A percentile compares a stretch with the other conserved stretches of the same genome.
Conservation (phyloP, 1,140 invertebrate genomes). For the Pristionchus pacificus region DNA sequence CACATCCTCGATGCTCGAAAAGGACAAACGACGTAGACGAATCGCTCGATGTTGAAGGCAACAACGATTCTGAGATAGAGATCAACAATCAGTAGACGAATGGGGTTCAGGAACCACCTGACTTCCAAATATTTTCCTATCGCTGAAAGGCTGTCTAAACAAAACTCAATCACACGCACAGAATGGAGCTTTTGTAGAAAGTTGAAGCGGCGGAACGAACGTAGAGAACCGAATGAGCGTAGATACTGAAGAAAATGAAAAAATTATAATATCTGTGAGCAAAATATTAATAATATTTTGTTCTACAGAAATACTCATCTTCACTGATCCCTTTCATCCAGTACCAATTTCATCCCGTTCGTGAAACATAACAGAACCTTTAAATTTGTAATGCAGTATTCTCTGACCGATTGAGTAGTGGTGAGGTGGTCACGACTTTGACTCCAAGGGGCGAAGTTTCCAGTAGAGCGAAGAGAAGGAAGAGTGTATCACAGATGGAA, state of each 20-base stretch:
- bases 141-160: not conserved
- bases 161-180: slow-evolving; percentile 34
- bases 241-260: no score
- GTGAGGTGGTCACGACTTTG: slow-evolving; percentile 30
- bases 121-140: no score
- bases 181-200: slow-evolving; percentile 55
- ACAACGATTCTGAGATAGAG: slow-evolving; percentile 49
- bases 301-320: no score
- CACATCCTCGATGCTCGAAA: slow-evolving; percentile 50
- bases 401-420: slow-evolving; percentile 38
- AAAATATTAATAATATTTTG: no score
- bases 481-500: slow-evolving; percentile 52
- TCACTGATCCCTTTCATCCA: no score
- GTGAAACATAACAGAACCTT: no score
- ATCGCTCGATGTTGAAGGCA: slow-evolving; percentile 56
- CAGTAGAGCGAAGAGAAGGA: slow-evolving; percentile 49
- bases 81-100: not conserved
- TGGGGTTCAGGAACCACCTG: not conserved
- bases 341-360: no score
- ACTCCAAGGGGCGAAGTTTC: slow-evolving; percentile 50
- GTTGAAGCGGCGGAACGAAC: slow-evolving; percentile 53
- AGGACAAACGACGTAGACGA: slow-evolving; percentile 53
- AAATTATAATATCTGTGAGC: no score
- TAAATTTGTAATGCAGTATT: no score
- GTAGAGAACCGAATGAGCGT: slow-evolving; percentile 49